Conservation (phyloP, 2,797 vertebrate species). For the Phataginus tricuspis region DNA sequence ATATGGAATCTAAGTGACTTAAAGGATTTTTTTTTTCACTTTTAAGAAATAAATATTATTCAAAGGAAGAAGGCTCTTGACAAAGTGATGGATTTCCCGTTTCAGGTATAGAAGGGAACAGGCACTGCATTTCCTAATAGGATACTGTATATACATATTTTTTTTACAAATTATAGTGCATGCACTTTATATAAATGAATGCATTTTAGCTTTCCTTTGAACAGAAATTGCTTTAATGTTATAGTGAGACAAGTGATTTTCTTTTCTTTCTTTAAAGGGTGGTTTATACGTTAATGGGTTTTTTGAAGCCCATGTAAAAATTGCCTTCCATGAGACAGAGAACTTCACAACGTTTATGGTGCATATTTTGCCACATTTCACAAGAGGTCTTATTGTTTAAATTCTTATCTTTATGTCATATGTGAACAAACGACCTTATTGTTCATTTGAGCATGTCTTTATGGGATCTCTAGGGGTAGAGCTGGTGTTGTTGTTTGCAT, state of each 20-base stretch:
- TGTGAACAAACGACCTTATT: slow-evolving; percentile 86
- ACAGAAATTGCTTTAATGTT: slow-evolving; percentile 86
- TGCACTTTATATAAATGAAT: slow-evolving; percentile 71
- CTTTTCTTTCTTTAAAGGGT: slow-evolving; percentile 66
- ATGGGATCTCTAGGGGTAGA: slow-evolving; percentile 82
- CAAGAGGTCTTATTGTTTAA: slow-evolving; percentile 86
- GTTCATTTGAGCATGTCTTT: slow-evolving; percentile 85
- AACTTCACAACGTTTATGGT: slow-evolving; percentile 81
- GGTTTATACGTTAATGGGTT: slow-evolving; percentile 84
- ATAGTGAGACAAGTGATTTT: slow-evolving; percentile 80
- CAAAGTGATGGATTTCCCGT: slow-evolving; percentile 35
- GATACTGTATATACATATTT: neutral
- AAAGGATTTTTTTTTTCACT: slow-evolving; percentile 32
- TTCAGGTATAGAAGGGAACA: slow-evolving; percentile 45
- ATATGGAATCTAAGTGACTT: slow-evolving; percentile 45
- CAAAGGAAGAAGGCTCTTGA: slow-evolving; percentile 53
- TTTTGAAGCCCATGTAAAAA: slow-evolving; percentile 82
- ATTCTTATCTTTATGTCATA: slow-evolving; percentile 87
- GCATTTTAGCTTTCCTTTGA: slow-evolving; percentile 82
- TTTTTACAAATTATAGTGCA: slow-evolving; percentile 56
- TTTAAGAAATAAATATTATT: slow-evolving; percentile 60
- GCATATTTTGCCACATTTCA: slow-evolving; percentile 82
- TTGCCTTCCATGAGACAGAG: slow-evolving; percentile 79
- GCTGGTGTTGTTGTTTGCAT: slow-evolving; percentile 78
- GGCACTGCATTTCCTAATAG: neutral